A percentile compares a stretch with the other conserved stretches of the same genome.
phyloP scores from a whole-genome alignment of 2,888 invertebrate species.

The Polydrusus cervinus region DNA sequence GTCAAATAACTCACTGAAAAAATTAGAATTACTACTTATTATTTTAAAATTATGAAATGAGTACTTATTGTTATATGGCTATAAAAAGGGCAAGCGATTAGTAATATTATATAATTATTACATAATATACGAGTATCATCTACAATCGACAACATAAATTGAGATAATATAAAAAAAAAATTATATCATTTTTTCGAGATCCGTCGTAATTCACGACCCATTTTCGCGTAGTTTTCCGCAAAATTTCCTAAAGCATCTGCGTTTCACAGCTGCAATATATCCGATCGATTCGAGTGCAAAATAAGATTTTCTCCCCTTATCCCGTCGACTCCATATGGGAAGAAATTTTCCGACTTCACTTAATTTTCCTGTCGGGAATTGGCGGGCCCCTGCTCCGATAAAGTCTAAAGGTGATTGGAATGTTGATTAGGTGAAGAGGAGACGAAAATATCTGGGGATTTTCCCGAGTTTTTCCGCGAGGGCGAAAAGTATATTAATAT shows the following conservation, averaged over 20 bases:
- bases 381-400: constrained; percentile 67
- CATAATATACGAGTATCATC: no score
- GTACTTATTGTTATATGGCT: no score
- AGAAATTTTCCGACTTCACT: constrained; percentile 69
- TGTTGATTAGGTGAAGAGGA: constrained; percentile 69
- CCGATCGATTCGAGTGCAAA: constrained; percentile 66
- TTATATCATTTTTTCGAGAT: not conserved
- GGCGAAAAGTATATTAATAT: constrained; percentile 64
- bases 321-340: constrained; percentile 60
- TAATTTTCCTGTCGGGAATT: constrained; percentile 71
- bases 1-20: no score
- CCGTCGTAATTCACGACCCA: not conserved
- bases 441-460: constrained; percentile 60
- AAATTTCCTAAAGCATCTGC: constrained; percentile 49
- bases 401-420: constrained; percentile 71
- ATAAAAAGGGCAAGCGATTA: no score
- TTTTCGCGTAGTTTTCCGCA: constrained; percentile 56
- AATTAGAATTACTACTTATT: no score
- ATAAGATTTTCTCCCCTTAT: constrained; percentile 66
- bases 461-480: constrained; percentile 52
- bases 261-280: constrained; percentile 60
- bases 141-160: no score
- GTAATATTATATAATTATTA: no score
- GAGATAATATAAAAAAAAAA: not conserved
- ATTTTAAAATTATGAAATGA: no score